A percentile compares a stretch with the other conserved stretches of the same genome.
Evolutionary conservation across 2,113 vertebrate species (phyloP).

Genomic region (Bostrychus sinensis): DNA sequence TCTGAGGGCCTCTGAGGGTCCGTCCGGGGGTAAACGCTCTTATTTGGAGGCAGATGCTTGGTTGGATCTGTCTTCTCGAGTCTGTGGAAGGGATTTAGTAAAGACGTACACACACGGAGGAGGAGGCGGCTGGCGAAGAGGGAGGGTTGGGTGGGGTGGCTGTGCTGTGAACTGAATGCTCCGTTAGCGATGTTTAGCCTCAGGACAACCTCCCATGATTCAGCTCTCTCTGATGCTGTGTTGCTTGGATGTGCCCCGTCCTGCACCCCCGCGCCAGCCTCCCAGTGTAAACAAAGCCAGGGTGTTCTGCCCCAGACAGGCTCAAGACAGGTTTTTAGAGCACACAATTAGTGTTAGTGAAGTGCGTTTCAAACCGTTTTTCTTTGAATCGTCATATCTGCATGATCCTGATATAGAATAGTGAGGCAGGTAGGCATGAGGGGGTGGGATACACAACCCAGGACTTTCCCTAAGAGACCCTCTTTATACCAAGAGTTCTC

Average conservation of each 20-base stretch:
- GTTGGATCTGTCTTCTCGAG: conserved; percentile 17
- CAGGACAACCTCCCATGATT: conserved; percentile 29
- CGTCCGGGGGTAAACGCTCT: conserved; percentile 15
- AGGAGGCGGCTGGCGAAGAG: not conserved
- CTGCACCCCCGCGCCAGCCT: not conserved
- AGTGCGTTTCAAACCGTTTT: too few species aligned
- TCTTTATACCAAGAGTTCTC: too few species aligned
- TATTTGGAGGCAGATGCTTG: conserved; percentile 13
- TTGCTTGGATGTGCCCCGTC: not conserved
- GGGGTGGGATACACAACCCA: too few species aligned
- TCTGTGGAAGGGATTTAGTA: not conserved
- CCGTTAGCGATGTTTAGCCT: conserved; percentile 12
- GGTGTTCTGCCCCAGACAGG: not conserved
- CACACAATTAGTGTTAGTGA: too few species aligned
- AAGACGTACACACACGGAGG: not conserved
- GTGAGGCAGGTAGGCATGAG: too few species aligned
- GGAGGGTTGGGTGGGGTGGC: not conserved
- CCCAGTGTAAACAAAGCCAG: conserved; percentile 7
- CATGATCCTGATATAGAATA: too few species aligned
- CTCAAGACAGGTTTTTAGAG: not conserved
- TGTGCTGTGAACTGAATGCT: not conserved
- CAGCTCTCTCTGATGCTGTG: conserved; percentile 15
- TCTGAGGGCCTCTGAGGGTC: not conserved
- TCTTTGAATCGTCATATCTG: too few species aligned
- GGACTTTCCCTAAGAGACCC: too few species aligned